Evolutionary conservation across 2,888 invertebrate species (phyloP).

Genomic region (Microctonus hyperodae): DNA sequence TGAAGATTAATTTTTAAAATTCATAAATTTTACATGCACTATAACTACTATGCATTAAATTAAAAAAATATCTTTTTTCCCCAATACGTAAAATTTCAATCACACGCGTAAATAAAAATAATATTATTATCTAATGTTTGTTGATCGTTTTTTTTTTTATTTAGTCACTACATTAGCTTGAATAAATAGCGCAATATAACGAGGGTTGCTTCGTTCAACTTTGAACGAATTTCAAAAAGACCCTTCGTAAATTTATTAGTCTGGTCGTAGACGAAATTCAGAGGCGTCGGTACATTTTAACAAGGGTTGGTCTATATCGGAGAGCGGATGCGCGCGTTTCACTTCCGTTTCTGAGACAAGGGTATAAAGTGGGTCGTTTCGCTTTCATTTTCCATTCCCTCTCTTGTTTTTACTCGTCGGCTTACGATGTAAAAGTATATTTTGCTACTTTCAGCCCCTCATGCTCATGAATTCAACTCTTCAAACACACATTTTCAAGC

Average conservation of each 20-base stretch:
- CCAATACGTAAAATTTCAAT: too few species aligned
- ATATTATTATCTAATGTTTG: neutral
- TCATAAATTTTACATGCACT: too few species aligned
- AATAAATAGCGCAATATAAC: constrained; percentile 3
- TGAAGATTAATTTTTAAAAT: neutral
- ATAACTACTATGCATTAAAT: too few species aligned
- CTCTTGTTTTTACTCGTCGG: neutral
- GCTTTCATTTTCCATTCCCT: constrained; percentile 12
- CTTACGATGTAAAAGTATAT: neutral
- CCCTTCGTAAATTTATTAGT: constrained; percentile 9
- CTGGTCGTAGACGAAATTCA: constrained; percentile 13
- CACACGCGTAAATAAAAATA: neutral
- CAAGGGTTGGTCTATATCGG: constrained; percentile 48
- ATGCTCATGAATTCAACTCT: neutral
- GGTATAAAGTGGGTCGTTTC: constrained; percentile 17
- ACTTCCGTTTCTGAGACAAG: constrained; percentile 41
- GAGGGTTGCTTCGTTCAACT: constrained; percentile 6
- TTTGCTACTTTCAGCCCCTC: neutral
- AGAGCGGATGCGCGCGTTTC: constrained; percentile 46
- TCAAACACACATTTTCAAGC: neutral
- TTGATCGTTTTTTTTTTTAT: neutral
- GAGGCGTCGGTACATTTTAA: constrained; percentile 47
- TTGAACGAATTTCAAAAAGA: constrained; percentile 9
- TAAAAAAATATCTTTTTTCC: too few species aligned
- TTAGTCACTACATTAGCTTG: neutral